Percentiles rank a stretch among this genome's conserved stretches.
These are phyloP conservation scores for Gymnoscopelus braueri DNA, from an alignment of 2,797 vertebrate species.

Conservation along the genomic window DNA sequence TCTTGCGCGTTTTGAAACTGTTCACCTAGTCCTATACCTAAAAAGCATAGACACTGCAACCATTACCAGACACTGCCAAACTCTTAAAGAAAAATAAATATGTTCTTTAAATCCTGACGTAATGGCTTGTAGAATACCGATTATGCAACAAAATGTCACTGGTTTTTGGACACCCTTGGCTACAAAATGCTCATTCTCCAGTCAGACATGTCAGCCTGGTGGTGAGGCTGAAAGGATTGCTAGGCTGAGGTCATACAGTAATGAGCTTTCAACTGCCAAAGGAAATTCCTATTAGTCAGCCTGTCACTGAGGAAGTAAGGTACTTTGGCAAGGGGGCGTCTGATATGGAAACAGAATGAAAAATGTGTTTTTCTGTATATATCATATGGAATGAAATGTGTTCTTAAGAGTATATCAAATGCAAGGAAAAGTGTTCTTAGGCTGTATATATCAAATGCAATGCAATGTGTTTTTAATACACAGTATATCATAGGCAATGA, in stretches of 20 bases:
- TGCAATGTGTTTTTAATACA: too few relatives aligned
- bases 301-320: slow-evolving; percentile 9
- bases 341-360: too few relatives aligned
- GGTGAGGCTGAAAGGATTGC: not conserved
- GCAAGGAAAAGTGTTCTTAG: too few relatives aligned
- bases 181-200: slow-evolving; percentile 33
- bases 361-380: too few relatives aligned
- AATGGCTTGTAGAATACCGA: slow-evolving; percentile 18
- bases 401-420: too few relatives aligned
- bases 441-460: too few relatives aligned
- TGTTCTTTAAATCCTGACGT: slow-evolving; percentile 14
- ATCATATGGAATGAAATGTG: too few relatives aligned
- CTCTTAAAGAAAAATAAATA: not conserved
- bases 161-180: slow-evolving; percentile 6
- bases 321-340: not conserved
- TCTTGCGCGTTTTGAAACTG: not conserved
- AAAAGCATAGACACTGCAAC: not conserved
- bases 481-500: too few relatives aligned
- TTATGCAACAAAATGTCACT: slow-evolving; percentile 36
- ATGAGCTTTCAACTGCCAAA: slow-evolving; percentile 3
- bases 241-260: slow-evolving; percentile 4
- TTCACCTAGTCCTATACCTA: not conserved
- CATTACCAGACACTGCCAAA: slow-evolving; percentile 1
- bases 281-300: slow-evolving; percentile 19
- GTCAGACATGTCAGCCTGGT: slow-evolving; percentile 10